These are phyloP conservation scores for Holocentrus rufus DNA, from an alignment of 2,797 vertebrate genomes.

Conservation along the genomic window DNA sequence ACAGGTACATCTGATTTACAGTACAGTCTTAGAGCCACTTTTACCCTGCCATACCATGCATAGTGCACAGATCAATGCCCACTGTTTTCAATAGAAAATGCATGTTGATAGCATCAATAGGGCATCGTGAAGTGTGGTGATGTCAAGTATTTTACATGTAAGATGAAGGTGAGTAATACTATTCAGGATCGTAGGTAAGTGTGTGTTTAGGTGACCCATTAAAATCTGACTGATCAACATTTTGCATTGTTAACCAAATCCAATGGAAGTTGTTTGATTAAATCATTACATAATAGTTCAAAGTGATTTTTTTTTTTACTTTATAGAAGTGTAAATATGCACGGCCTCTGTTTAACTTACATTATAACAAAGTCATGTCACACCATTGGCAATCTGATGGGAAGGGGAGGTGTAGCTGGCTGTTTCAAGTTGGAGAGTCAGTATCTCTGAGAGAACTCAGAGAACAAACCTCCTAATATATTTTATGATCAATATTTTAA, in stretches of 20 bases:
- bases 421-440: conserved; percentile 16
- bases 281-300: conserved; percentile 1
- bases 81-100: conserved; percentile 27
- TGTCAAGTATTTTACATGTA: conserved; percentile 34
- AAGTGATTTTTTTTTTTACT: conserved; percentile 7
- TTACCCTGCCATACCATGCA: conserved; percentile 65
- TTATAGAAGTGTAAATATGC: conserved; percentile 23
- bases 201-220: conserved; percentile 34
- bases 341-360: conserved; percentile 15
- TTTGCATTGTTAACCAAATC: background rate
- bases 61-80: conserved; percentile 62
- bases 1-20: conserved; percentile 48
- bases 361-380: background rate
- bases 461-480: background rate
- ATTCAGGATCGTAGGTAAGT: background rate
- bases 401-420: conserved; percentile 16
- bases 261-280: background rate
- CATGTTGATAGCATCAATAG: conserved; percentile 16
- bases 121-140: conserved; percentile 34
- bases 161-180: conserved; percentile 21
- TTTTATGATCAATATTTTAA: too few species aligned
- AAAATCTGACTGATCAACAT: background rate
- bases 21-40: conserved; percentile 41
- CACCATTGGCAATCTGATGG: conserved; percentile 28
- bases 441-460: background rate